Base-by-base conservation (phyloP, 2,797 vertebrate species). In the Chrysocyon brachyurus region DNA sequence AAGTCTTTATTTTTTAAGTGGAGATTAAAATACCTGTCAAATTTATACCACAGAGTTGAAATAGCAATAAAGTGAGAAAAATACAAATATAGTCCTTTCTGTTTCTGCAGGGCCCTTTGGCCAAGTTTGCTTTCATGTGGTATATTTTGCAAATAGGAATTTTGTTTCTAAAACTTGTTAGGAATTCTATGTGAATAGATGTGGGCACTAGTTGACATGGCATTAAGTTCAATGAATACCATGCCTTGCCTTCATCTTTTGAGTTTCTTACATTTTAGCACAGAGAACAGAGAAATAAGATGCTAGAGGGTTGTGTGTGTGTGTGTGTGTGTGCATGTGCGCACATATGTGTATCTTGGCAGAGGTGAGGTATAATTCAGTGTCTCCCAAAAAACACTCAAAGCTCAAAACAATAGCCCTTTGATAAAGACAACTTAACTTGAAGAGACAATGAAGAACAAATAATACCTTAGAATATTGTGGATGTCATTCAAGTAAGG, bases 131-230 rank as follows among this genome's bases (percentile, higher is more conserved):
- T 49, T 63, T 86, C 24, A 72, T 57, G 12, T 85, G 26, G 5
- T 33, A 19, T 86, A 54, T 61, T 91, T 97, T 26, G 26, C 19
- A 64, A 66, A 52, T 82, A 57, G 6, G 1, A 90, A 64, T 88
- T 87, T 95, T 56, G 12, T 84, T 91, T 77, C 28, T 57, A 81
- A 75, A 89, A 73, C 8, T 94, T 78, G 40, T n/a, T n/a, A n/a
- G 24, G 72, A 91, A 61, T 68, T 22, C 2, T 68, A 0, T 36
- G 31, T 91, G 46, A 16, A n/a, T 36, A 81, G 12, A 82, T 66
- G 24, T 57, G 12, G 8, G 16, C 26, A 72, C 54, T 66, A 64
- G 11, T 82, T 88, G 36, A 49, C 22, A 56, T 21, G 10, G 12
- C 4, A 40, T 83, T 94, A 22, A 36, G 68, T 83, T 96, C 57